phyloP scores from a whole-genome alignment of 1,140 invertebrate species.

The Drosophila aff. region DNA sequence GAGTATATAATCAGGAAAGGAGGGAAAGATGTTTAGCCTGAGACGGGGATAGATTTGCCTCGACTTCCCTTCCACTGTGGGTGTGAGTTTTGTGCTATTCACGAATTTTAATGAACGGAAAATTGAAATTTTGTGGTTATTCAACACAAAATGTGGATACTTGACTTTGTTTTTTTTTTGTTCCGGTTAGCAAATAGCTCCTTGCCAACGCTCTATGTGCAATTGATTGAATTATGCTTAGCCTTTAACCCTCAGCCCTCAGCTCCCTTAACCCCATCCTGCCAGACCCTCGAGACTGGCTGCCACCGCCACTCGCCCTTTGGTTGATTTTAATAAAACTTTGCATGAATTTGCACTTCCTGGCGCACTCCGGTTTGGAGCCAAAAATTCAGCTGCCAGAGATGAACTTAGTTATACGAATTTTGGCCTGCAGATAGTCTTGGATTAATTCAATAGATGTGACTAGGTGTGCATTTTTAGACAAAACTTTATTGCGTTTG shows the following conservation, averaged over 20 bases:
- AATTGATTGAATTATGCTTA: conserved; percentile 67
- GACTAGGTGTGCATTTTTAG: not conserved
- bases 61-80: conserved; percentile 22
- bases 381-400: conserved; percentile 8
- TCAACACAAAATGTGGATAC: conserved; percentile 32
- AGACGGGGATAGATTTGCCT: conserved; percentile 13
- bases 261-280: not conserved
- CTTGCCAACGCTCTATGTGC: conserved; percentile 7
- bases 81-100: conserved; percentile 57
- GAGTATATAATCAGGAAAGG: not conserved
- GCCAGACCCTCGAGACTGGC: conserved; percentile 14
- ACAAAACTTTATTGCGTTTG: not conserved
- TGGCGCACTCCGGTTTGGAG: not conserved
- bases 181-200: not conserved
- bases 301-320: not conserved
- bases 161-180: conserved; percentile 26
- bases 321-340: conserved; percentile 56
- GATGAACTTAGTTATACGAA: not conserved
- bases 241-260: not conserved
- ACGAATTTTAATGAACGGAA: conserved; percentile 76
- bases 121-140: conserved; percentile 72
- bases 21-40: not conserved
- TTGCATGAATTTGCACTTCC: conserved; percentile 66
- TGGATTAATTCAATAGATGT: conserved; percentile 23
- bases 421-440: conserved; percentile 10